Percentiles rank a stretch among this genome's conserved stretches.
These are phyloP conservation scores for Vulpes lagopus DNA, from an alignment of 2,113 vertebrate species.

Conservation along the genomic window DNA sequence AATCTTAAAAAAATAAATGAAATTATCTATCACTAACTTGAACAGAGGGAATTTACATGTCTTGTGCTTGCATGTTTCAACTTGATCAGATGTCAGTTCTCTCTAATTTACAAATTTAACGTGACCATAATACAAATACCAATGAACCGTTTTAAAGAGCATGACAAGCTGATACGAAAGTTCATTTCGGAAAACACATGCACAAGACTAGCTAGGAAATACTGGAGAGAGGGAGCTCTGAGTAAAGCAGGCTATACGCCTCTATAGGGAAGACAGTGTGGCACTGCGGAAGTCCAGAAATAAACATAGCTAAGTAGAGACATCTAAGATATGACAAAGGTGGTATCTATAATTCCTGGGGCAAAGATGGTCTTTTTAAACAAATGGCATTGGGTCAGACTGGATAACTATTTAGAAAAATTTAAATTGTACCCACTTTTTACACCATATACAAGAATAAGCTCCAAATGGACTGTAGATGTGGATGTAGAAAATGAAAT, in stretches of 20 bases:
- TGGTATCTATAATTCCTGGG: background rate
- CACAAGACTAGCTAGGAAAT: background rate
- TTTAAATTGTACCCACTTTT: background rate
- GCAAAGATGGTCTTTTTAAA: background rate
- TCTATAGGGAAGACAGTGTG: background rate
- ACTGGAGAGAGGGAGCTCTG: background rate
- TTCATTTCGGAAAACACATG: background rate
- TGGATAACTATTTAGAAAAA: constrained; percentile 39
- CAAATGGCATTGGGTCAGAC: background rate
- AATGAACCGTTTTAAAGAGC: background rate
- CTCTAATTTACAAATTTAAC: background rate
- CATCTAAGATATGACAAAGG: background rate
- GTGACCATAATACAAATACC: background rate
- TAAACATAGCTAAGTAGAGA: background rate
- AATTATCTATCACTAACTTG: background rate
- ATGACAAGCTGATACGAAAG: background rate
- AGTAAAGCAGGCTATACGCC: background rate
- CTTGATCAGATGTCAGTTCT: background rate
- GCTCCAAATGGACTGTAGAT: background rate
- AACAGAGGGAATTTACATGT: background rate
- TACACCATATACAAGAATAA: background rate
- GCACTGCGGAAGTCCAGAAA: background rate
- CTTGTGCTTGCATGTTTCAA: background rate
- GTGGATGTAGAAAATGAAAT: background rate
- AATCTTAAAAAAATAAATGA: background rate